phyloP scores from a whole-genome alignment of 2,888 invertebrate species.

The Ormyrus pomaceus region DNA sequence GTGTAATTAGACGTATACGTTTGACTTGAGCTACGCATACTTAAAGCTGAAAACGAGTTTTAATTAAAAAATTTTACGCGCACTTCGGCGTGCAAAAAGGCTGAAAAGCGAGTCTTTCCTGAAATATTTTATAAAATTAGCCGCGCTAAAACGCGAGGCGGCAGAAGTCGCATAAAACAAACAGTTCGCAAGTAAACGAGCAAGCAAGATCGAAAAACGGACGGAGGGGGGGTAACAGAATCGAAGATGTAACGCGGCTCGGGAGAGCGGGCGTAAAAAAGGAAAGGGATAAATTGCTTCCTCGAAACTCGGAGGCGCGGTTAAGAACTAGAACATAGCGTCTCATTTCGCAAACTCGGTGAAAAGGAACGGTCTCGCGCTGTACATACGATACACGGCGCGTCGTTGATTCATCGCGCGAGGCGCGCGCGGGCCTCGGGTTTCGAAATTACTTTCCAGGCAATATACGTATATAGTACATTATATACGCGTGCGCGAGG shows the following conservation, averaged over 20 bases:
- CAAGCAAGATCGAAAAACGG: not conserved
- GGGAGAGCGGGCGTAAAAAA: conserved; percentile 2
- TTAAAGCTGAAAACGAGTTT: too few relatives aligned
- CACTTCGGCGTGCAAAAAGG: too few relatives aligned
- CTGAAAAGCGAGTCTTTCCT: too few relatives aligned
- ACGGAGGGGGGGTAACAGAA: not conserved
- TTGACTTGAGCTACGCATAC: too few relatives aligned
- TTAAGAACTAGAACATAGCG: conserved; percentile 49
- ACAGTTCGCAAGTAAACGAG: too few relatives aligned
- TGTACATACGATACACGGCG: not conserved
- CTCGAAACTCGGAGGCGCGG: conserved; percentile 50
- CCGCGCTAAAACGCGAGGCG: too few relatives aligned
- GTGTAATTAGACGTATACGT: too few relatives aligned
- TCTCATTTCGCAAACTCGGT: conserved; percentile 35
- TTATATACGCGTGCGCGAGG: not conserved
- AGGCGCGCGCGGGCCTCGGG: not conserved
- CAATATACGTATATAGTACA: not conserved
- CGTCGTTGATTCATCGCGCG: conserved; percentile 9
- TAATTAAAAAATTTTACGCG: too few relatives aligned
- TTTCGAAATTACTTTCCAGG: not conserved
- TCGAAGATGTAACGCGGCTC: conserved; percentile 25
- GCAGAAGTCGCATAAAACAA: too few relatives aligned
- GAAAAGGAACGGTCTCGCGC: conserved; percentile 1
- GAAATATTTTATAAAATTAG: too few relatives aligned
- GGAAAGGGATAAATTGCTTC: conserved; percentile 49